Percentiles rank a stretch among this genome's conserved stretches.
These are phyloP conservation scores for Mamestra brassicae DNA, from an alignment of 2,888 invertebrate species.

Conservation along the genomic window DNA sequence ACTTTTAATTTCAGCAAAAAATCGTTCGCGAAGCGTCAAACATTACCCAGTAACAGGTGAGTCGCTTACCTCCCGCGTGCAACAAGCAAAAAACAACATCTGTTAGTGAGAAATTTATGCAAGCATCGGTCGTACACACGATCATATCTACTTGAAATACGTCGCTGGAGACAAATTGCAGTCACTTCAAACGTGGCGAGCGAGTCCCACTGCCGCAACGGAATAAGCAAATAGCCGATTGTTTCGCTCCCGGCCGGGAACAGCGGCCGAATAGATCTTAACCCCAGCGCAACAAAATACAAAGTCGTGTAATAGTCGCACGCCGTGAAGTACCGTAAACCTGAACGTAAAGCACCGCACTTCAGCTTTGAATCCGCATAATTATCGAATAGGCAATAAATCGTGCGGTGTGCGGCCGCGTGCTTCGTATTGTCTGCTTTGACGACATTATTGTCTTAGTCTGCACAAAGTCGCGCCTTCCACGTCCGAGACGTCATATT, in stretches of 20 bases:
- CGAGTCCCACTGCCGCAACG: slow-evolving; percentile 78
- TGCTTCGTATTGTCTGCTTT: slow-evolving; percentile 69
- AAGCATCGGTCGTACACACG: slow-evolving; percentile 84
- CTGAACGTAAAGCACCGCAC: slow-evolving; percentile 83
- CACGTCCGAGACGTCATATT: slow-evolving; percentile 61
- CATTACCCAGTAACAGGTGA: slow-evolving; percentile 86
- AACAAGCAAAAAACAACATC: slow-evolving; percentile 84
- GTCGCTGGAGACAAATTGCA: slow-evolving; percentile 88
- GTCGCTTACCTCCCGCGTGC: slow-evolving; percentile 81
- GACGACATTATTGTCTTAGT: slow-evolving; percentile 73
- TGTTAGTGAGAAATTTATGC: slow-evolving; percentile 85
- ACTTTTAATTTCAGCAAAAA: slow-evolving; percentile 88
- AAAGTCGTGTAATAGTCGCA: slow-evolving; percentile 77
- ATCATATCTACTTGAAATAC: slow-evolving; percentile 89
- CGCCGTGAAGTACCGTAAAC: slow-evolving; percentile 83
- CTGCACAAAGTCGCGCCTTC: slow-evolving; percentile 49
- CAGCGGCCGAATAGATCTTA: slow-evolving; percentile 75
- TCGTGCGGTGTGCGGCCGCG: slow-evolving; percentile 76
- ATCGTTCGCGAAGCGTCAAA: slow-evolving; percentile 78
- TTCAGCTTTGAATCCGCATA: slow-evolving; percentile 87
- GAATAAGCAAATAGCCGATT: slow-evolving; percentile 84
- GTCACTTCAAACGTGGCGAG: slow-evolving; percentile 86
- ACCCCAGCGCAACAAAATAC: slow-evolving; percentile 77
- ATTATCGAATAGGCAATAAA: slow-evolving; percentile 88
- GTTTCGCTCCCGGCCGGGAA: slow-evolving; percentile 74